Evolutionary conservation across 2,888 invertebrate genomes (phyloP).

Genomic region (Penaeus monodon): DNA sequence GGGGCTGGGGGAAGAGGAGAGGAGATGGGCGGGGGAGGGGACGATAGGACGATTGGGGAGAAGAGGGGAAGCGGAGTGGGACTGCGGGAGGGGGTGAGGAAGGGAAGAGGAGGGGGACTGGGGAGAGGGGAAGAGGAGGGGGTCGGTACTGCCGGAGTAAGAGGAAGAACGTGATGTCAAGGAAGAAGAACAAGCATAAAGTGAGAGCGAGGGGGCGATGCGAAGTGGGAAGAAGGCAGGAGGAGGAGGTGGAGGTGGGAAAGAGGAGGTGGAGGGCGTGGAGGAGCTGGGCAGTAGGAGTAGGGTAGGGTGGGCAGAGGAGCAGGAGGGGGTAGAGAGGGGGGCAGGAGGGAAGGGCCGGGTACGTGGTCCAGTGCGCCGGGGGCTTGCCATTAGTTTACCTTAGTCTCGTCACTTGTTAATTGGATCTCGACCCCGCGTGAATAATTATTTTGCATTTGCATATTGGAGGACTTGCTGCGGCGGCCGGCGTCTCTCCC

Average conservation of each 20-base stretch:
- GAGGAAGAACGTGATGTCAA: background rate
- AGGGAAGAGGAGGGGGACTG: background rate
- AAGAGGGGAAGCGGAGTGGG: background rate
- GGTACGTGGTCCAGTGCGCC: conserved; percentile 4
- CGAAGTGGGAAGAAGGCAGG: background rate
- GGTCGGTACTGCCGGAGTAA: background rate
- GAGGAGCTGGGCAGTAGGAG: background rate
- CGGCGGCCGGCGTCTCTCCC: background rate
- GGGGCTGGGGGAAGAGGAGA: background rate
- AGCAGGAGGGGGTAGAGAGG: background rate
- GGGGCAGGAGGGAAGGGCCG: background rate
- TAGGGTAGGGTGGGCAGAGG: background rate
- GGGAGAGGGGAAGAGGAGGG: background rate
- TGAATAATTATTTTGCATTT: conserved; percentile 61
- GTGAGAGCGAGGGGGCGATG: too few species aligned
- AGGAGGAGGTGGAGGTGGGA: background rate
- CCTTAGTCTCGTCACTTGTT: conserved; percentile 56
- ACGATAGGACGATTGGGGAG: background rate
- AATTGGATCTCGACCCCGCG: conserved; percentile 56
- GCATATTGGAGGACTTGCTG: conserved; percentile 30
- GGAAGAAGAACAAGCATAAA: background rate
- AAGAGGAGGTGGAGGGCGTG: background rate
- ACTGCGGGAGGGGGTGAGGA: background rate
- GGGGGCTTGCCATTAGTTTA: conserved; percentile 47
- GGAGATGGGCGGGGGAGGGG: background rate